Evolutionary conservation across 2,797 vertebrate species (phyloP).

Genomic region (Fundulus diaphanus): DNA sequence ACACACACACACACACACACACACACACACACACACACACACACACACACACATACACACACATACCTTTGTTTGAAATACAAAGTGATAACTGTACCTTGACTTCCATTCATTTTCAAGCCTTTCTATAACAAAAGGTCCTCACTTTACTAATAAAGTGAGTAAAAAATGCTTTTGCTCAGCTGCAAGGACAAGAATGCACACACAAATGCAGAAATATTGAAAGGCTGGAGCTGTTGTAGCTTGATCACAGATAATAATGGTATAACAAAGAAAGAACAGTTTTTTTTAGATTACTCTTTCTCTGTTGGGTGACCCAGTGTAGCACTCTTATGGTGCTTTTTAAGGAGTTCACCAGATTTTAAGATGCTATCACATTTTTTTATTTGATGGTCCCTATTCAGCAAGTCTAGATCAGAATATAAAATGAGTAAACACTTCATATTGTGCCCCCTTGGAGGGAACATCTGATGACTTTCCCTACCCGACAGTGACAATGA

Average conservation of each 20-base stretch:
- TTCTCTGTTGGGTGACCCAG: background rate
- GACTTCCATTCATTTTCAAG: no score
- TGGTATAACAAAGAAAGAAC: slow-evolving; percentile 10
- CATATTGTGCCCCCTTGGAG: slow-evolving; percentile 17
- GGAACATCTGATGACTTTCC: slow-evolving; percentile 14
- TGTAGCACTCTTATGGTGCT: background rate
- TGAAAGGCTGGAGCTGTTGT: slow-evolving; percentile 14
- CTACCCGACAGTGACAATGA: background rate
- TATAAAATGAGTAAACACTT: slow-evolving; percentile 22
- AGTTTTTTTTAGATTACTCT: slow-evolving; percentile 9
- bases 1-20: slow-evolving; percentile 13
- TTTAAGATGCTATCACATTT: background rate
- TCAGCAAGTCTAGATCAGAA: slow-evolving; percentile 23
- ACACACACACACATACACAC: no score
- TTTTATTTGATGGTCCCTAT: background rate
- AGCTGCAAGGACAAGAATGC: no score
- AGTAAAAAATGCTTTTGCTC: no score
- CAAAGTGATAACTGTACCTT: no score
- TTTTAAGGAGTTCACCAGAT: slow-evolving; percentile 24
- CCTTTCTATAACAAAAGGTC: no score
- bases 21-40: no score
- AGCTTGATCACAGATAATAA: slow-evolving; percentile 23
- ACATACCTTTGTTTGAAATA: no score
- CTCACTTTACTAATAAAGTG: no score
- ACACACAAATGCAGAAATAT: no score